Conservation (phyloP, 2,797 vertebrate genomes). For the Mus minutoides region DNA sequence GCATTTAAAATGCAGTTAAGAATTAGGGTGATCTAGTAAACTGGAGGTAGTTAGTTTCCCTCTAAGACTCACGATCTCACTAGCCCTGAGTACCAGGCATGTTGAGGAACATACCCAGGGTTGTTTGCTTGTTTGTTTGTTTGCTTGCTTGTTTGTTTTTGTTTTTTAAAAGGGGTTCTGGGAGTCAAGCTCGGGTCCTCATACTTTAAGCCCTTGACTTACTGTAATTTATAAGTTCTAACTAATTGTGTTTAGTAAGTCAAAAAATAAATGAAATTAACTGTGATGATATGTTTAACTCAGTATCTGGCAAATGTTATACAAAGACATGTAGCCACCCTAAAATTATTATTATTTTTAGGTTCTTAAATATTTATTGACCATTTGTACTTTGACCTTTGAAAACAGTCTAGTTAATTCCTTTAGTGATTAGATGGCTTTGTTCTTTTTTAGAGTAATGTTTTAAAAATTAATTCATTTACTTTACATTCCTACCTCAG, state of each 20-base stretch:
- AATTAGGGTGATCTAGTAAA: background rate
- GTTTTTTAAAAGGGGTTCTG: background rate
- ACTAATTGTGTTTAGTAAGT: background rate
- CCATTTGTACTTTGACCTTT: background rate
- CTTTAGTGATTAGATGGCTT: background rate
- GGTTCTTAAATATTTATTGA: background rate
- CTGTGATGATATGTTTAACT: background rate
- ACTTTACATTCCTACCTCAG: background rate
- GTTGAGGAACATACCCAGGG: background rate
- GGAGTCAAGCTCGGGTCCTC: background rate
- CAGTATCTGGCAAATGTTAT: background rate
- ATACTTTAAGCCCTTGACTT: background rate
- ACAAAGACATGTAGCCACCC: background rate
- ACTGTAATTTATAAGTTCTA: background rate
- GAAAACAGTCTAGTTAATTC: background rate
- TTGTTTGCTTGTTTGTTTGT: too few species aligned
- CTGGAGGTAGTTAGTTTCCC: background rate
- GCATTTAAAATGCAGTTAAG: background rate
- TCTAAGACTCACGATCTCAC: background rate
- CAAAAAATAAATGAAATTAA: slow-evolving; percentile 34
- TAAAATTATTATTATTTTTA: background rate
- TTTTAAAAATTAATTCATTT: background rate
- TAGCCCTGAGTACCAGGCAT: background rate
- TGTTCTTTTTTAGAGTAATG: background rate
- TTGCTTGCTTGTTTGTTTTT: background rate